A percentile compares a stretch with the other conserved stretches of the same genome.
These are phyloP conservation scores for Callimorpha dominula DNA, from an alignment of 2,888 invertebrate species.

Conservation along the genomic window DNA sequence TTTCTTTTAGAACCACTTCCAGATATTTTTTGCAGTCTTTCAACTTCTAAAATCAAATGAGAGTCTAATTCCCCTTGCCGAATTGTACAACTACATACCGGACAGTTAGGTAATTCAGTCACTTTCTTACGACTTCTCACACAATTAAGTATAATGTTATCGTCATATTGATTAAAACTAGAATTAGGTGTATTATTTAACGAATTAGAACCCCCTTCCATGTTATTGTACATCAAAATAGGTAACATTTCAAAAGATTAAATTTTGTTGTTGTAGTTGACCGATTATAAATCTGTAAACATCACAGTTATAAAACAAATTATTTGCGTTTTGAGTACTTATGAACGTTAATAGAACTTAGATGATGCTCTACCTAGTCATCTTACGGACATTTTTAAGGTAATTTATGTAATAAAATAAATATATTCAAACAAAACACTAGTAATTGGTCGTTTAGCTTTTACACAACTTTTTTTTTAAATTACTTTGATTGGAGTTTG, in stretches of 20 bases:
- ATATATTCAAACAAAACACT: slow-evolving; percentile 66
- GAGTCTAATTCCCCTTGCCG: slow-evolving; percentile 93
- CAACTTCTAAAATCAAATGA: slow-evolving; percentile 93
- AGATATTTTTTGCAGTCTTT: slow-evolving; percentile 74
- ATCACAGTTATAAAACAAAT: slow-evolving; percentile 66
- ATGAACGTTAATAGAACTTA: slow-evolving; percentile 63
- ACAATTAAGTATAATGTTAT: slow-evolving; percentile 78
- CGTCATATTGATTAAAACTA: slow-evolving; percentile 73
- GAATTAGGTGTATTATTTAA: slow-evolving; percentile 63
- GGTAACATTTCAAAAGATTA: slow-evolving; percentile 77
- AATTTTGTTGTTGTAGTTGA: slow-evolving; percentile 40
- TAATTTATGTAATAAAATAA: slow-evolving; percentile 52
- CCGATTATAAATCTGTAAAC: slow-evolving; percentile 73
- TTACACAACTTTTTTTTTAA: slow-evolving; percentile 62
- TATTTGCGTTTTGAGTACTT: slow-evolving; percentile 57
- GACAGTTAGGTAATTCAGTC: slow-evolving; percentile 92
- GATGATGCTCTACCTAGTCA: slow-evolving; percentile 62
- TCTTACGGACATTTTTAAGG: slow-evolving; percentile 66
- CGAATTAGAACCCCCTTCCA: slow-evolving; percentile 78
- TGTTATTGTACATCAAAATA: slow-evolving; percentile 78
- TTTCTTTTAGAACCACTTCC: slow-evolving; percentile 72
- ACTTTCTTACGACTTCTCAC: slow-evolving; percentile 88
- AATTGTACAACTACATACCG: slow-evolving; percentile 95
- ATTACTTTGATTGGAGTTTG: slow-evolving; percentile 47
- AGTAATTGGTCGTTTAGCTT: slow-evolving; percentile 65